Conservation (phyloP, 2,888 invertebrate species). For the Pseudoips prasinana region DNA sequence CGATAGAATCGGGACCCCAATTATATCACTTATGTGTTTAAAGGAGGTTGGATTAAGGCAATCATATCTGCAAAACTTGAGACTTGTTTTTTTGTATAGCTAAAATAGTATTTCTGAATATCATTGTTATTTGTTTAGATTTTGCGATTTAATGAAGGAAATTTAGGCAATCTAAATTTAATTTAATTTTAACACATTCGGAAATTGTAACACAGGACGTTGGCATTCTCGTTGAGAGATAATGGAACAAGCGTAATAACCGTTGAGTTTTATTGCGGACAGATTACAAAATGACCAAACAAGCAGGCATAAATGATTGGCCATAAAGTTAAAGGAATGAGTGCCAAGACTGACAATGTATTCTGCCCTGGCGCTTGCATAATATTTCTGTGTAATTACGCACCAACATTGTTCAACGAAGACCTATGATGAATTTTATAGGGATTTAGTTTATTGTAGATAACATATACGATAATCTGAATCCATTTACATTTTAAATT, state of each 20-base stretch:
- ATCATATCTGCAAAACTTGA: constrained; percentile 67
- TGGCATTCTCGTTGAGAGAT: constrained; percentile 46
- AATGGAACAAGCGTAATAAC: constrained; percentile 61
- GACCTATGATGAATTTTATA: too few species aligned
- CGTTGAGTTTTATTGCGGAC: constrained; percentile 61
- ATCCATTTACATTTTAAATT: too few species aligned
- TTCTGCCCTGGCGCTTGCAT: constrained; percentile 27
- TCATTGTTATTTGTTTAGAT: constrained; percentile 43
- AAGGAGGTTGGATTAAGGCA: constrained; percentile 71
- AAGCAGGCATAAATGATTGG: constrained; percentile 64
- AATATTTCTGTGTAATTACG: constrained; percentile 14
- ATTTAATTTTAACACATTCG: constrained; percentile 10
- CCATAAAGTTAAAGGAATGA: constrained; percentile 57
- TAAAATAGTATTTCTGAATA: constrained; percentile 34
- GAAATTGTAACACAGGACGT: constrained; percentile 20
- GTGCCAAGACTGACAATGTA: constrained; percentile 56
- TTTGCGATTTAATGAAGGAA: constrained; percentile 25
- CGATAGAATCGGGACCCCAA: constrained; percentile 79
- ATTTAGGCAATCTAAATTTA: constrained; percentile 12
- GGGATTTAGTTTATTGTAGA: not conserved
- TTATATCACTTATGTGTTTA: constrained; percentile 83
- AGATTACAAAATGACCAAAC: constrained; percentile 69
- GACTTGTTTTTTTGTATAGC: constrained; percentile 32
- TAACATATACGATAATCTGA: too few species aligned
- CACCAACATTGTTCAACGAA: not conserved